Percentiles rank a stretch among this genome's conserved stretches.
Conservation (phyloP, 2,888 invertebrate genomes). For the Drosophila prostipennis region DNA sequence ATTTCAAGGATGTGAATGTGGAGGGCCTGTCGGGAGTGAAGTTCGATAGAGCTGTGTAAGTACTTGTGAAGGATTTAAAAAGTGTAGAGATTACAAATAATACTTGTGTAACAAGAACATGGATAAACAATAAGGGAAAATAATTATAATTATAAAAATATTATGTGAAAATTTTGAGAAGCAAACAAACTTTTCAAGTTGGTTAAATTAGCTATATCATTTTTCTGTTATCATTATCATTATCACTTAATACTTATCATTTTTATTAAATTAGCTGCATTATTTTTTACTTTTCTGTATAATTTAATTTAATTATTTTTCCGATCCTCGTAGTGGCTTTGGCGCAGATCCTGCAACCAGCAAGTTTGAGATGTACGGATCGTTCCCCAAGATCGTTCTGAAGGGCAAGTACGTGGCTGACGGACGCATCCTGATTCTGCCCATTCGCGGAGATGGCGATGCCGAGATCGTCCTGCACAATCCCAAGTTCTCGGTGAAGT, state of each 20-base stretch:
- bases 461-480: conserved; percentile 78
- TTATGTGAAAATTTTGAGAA: too few species aligned
- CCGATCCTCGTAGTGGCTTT: conserved; percentile 69
- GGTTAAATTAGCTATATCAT: too few species aligned
- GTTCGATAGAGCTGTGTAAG: conserved; percentile 83
- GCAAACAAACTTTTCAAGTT: too few species aligned
- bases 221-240: too few species aligned
- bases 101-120: too few species aligned
- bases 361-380: conserved; percentile 83
- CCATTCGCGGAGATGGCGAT: conserved; percentile 84
- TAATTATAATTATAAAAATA: too few species aligned
- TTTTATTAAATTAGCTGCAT: too few species aligned
- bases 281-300: too few species aligned
- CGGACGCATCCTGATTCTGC: conserved; percentile 84
- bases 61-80: conserved; percentile 16
- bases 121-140: too few species aligned
- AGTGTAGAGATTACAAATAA: too few species aligned
- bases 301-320: too few species aligned
- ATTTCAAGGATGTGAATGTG: conserved; percentile 81
- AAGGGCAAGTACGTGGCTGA: conserved; percentile 83
- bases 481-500: conserved; percentile 82
- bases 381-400: conserved; percentile 75
- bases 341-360: conserved; percentile 77
- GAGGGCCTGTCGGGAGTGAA: conserved; percentile 79
- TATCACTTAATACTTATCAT: too few species aligned